Base-by-base conservation (phyloP, 2,888 invertebrate genomes). In the Ypsolopha scabrella region DNA sequence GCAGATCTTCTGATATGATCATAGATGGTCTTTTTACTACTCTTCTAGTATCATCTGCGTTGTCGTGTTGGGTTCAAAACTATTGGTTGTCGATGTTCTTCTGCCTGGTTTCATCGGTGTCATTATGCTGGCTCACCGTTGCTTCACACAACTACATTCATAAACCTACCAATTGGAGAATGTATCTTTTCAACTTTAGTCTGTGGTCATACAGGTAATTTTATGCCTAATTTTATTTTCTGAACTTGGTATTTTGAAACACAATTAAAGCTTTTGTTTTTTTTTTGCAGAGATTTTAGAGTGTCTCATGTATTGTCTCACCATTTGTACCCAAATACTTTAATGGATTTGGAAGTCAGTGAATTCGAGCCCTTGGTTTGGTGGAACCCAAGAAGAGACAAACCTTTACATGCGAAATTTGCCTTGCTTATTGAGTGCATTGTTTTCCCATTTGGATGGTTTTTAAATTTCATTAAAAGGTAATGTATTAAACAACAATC, bases 121-220 rank as follows among this genome's bases (percentile, higher is more conserved):
- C 88, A 2, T 67, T 94, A 1, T 80, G 88, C 0, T 88, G 90
- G 83, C 78, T 89, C 0, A 77, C 88, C 0, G 87, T 92, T 9
- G 85, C 88, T 2, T 88, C 91, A 0, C 95, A 95, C 67, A 95
- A 94, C 68, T 95, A 91, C 65, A 90, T 94, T 60, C 95, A 95
- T 66, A 88, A 89, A 61, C 89, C 86, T 54, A 91, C 93, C 53
- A 94, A 91, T 68, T 93, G 92, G 88, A 88, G 93, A 52, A 94
- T 94, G 92, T 92, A 91, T 64, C 89, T 92, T 53, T 93, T 93
- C 62, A 92, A 94, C 63, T 75, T 95, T 54, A 87, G 88, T 13
- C 67, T 91, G 59, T 82, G 93, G 87, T 90, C 91, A 2, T 90
- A 90, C 49, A 90, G 89, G 90, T 90, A 68, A 67, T 66, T 61